A percentile compares a stretch with the other conserved stretches of the same genome.
phyloP scores from a whole-genome alignment of 2,113 vertebrate species.

The Lucifuga dentata region DNA sequence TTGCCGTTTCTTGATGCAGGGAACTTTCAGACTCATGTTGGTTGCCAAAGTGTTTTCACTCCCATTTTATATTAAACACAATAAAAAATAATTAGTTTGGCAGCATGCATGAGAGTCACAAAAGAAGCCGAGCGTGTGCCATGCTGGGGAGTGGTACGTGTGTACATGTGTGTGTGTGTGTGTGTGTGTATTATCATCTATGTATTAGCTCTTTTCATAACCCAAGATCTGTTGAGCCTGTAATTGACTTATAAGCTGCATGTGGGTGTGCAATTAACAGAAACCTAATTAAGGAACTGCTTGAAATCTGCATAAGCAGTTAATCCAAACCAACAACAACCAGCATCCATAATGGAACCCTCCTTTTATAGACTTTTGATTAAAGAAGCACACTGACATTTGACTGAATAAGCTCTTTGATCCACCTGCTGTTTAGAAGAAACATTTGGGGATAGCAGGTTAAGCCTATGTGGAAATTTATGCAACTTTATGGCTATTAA shows the following conservation, averaged over 20 bases:
- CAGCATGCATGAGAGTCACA: slow-evolving; percentile 22
- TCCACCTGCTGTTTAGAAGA: slow-evolving; percentile 12
- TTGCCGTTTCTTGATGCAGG: too few relatives aligned
- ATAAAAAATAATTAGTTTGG: slow-evolving; percentile 40
- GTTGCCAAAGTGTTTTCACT: too few relatives aligned
- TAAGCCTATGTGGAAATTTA: too few relatives aligned
- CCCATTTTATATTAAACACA: slow-evolving; percentile 29
- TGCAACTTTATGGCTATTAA: too few relatives aligned
- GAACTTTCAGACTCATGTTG: too few relatives aligned
- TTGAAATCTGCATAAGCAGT: slow-evolving; percentile 54
- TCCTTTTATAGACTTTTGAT: slow-evolving; percentile 33
- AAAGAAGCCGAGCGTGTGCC: slow-evolving; percentile 16
- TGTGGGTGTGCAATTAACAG: slow-evolving; percentile 72
- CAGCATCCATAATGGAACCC: slow-evolving; percentile 5
- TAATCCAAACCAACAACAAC: slow-evolving; percentile 37
- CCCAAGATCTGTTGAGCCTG: slow-evolving; percentile 49
- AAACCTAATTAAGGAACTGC: slow-evolving; percentile 65
- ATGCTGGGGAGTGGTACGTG: neutral
- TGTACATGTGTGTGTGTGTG: neutral
- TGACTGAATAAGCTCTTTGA: slow-evolving; percentile 25
- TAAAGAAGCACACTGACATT: slow-evolving; percentile 13
- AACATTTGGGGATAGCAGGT: neutral
- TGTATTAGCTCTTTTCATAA: slow-evolving; percentile 44
- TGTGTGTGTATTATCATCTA: slow-evolving; percentile 5
- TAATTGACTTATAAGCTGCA: slow-evolving; percentile 68